phyloP scores from a whole-genome alignment of 2,113 vertebrate species.

The Chiloscyllium plagiosum region DNA sequence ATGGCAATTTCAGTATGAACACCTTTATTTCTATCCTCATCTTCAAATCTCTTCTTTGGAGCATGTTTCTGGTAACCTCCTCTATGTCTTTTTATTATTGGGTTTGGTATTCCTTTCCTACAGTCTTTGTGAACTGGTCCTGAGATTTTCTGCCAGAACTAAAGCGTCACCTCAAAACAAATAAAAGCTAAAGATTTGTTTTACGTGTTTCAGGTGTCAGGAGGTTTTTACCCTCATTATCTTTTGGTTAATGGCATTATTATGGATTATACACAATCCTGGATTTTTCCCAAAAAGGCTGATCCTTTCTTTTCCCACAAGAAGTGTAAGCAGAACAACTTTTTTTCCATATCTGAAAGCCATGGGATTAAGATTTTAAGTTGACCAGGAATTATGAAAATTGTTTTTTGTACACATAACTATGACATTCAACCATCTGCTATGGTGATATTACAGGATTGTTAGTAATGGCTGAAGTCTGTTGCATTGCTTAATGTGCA shows the following conservation, averaged over 20 bases:
- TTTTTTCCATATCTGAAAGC: background rate
- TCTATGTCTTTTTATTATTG: background rate
- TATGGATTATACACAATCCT: slow-evolving; percentile 82
- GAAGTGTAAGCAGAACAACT: slow-evolving; percentile 53
- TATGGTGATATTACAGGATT: background rate
- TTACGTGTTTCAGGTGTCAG: slow-evolving; percentile 62
- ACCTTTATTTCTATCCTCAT: background rate
- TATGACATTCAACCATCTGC: background rate
- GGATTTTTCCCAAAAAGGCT: slow-evolving; percentile 75
- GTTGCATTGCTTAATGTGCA: background rate
- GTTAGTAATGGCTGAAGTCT: background rate
- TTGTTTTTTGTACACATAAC: background rate
- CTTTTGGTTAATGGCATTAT: slow-evolving; percentile 72
- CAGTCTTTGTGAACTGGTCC: background rate
- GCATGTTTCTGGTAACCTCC: background rate
- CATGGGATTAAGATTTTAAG: background rate
- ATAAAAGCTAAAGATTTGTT: background rate
- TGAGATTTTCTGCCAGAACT: background rate
- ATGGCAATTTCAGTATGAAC: background rate
- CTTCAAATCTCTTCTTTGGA: background rate
- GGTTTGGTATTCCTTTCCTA: background rate
- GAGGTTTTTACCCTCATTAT: slow-evolving; percentile 72
- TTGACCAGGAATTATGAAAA: background rate
- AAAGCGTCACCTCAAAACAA: background rate
- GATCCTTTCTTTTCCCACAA: slow-evolving; percentile 72